Conservation (phyloP, 2,888 invertebrate species). For the Megastigmus dorsalis region DNA sequence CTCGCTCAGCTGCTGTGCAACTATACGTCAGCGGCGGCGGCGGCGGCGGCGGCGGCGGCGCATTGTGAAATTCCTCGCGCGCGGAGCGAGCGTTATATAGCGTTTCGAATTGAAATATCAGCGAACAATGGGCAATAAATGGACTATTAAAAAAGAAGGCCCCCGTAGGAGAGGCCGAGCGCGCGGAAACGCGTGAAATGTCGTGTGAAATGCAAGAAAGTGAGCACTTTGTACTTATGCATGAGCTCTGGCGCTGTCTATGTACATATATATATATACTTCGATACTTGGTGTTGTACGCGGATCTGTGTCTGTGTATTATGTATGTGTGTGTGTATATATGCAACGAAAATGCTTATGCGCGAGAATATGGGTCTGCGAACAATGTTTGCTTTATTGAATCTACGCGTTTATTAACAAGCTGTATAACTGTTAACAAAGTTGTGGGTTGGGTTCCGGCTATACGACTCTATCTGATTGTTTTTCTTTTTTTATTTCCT, state of each 20-base stretch:
- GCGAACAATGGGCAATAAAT: slow-evolving; percentile 53
- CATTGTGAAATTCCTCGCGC: slow-evolving; percentile 29
- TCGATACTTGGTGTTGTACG: too few relatives aligned
- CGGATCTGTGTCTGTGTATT: too few relatives aligned
- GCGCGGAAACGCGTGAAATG: slow-evolving; percentile 44
- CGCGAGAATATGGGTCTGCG: not conserved
- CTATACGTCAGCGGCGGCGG: too few relatives aligned
- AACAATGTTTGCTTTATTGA: slow-evolving; percentile 48
- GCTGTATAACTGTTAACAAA: too few relatives aligned
- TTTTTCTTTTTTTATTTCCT: too few relatives aligned
- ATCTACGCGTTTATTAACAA: not conserved
- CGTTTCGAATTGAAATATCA: slow-evolving; percentile 53
- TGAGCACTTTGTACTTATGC: slow-evolving; percentile 39
- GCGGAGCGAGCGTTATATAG: not conserved
- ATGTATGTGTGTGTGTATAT: not conserved
- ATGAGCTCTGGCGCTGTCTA: too few relatives aligned
- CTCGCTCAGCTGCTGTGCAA: too few relatives aligned
- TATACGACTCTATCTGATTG: too few relatives aligned
- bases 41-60: too few relatives aligned
- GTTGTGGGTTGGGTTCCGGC: too few relatives aligned
- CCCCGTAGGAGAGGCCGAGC: not conserved
- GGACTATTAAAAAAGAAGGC: slow-evolving; percentile 34
- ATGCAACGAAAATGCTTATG: not conserved
- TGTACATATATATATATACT: too few relatives aligned
- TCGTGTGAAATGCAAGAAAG: slow-evolving; percentile 51